phyloP scores from a whole-genome alignment of 2,797 vertebrate species.

The Eremophila alpestris region DNA sequence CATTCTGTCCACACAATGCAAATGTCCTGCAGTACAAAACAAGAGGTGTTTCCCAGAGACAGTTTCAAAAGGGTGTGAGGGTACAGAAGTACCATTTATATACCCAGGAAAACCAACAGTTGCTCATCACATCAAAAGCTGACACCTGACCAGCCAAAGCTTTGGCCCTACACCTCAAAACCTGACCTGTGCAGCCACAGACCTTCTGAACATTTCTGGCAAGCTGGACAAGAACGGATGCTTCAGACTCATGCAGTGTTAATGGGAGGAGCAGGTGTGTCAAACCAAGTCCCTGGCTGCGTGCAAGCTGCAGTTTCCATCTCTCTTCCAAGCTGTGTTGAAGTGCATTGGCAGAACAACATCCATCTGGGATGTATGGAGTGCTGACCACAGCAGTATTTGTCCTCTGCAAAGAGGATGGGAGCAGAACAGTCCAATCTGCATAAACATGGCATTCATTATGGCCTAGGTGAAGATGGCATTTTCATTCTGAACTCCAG shows the following conservation, averaged over 20 bases:
- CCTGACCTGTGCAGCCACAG: background rate
- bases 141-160: background rate
- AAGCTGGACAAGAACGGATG: background rate
- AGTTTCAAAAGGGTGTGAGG: background rate
- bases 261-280: conserved; percentile 11
- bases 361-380: conserved; percentile 18
- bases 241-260: background rate
- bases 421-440: background rate
- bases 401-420: conserved; percentile 44
- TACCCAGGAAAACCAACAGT: background rate
- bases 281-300: background rate
- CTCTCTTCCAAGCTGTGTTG: conserved; percentile 36
- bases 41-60: background rate
- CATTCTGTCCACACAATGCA: background rate
- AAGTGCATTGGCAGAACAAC: conserved; percentile 54
- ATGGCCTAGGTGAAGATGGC: background rate
- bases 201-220: background rate
- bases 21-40: background rate
- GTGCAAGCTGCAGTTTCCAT: conserved; percentile 4
- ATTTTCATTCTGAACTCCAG: background rate
- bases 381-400: conserved; percentile 60
- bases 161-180: background rate
- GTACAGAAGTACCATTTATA: background rate
- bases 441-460: conserved; percentile 39
- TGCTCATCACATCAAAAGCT: background rate